Conservation (phyloP, 2,888 invertebrate genomes). For the Odontocolon sp. region DNA sequence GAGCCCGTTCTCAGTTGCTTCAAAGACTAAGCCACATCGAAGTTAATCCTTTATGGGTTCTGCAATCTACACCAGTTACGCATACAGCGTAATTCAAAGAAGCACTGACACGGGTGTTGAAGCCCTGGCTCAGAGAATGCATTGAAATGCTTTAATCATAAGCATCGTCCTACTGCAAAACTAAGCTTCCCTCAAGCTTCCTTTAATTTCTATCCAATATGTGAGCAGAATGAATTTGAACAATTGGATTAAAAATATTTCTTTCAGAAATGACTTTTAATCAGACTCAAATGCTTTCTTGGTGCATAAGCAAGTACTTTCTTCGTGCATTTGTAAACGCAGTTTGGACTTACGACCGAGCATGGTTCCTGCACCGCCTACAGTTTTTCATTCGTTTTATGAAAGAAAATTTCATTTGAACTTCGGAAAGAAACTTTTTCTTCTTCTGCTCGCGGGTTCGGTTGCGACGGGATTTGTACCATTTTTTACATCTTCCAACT, state of each 20-base stretch:
- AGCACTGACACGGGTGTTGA: conserved; percentile 12
- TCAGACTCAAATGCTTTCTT: not conserved
- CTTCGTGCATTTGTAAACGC: too few species aligned
- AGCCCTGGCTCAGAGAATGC: not conserved
- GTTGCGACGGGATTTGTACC: too few species aligned
- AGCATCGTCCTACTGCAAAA: too few species aligned
- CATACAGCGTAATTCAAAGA: conserved; percentile 5
- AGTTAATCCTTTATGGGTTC: conserved; percentile 45
- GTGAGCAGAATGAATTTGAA: not conserved
- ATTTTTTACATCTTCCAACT: too few species aligned
- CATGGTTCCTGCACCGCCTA: not conserved
- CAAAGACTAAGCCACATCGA: conserved; percentile 54
- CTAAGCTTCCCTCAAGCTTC: too few species aligned
- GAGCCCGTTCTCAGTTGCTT: conserved; percentile 40
- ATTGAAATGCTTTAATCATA: too few species aligned
- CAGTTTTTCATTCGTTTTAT: not conserved
- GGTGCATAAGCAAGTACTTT: not conserved
- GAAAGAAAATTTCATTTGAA: not conserved
- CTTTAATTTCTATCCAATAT: too few species aligned
- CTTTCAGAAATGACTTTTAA: not conserved
- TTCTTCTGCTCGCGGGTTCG: too few species aligned
- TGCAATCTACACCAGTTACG: conserved; percentile 9
- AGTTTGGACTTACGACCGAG: too few species aligned
- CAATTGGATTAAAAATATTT: conserved; percentile 8
- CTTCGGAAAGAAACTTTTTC: conserved; percentile 4